Evolutionary conservation across 2,113 vertebrate species (phyloP), one percentile per base, ranked within the genome.

Genomic region (Stercorarius parasiticus): DNA sequence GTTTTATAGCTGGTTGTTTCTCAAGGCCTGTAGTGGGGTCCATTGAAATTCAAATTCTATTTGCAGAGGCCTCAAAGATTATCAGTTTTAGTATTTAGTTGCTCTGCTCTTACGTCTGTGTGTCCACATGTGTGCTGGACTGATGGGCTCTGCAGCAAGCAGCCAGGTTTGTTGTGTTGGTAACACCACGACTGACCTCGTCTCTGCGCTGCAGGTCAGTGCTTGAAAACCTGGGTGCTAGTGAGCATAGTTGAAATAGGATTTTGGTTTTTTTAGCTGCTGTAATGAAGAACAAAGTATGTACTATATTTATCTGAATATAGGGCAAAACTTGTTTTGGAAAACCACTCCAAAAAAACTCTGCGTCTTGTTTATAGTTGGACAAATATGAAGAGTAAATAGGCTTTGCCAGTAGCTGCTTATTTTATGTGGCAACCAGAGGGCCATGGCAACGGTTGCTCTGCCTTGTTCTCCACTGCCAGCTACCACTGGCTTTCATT

Each of bases 371-470:
- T 91, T 82, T 49, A 30, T 84, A 73, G 67, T 9, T 91, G 89
- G 86, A 38, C 83, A 91, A 83, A 70, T 76, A 38, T 0, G 9
- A 94, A 66, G 72, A 73, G 72, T 65, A 40, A 66, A 78, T 56
- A 56, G 55, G 52, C 80, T 86, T 84, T 93, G 87, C 90, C 92
- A 87, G 65, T 66, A 95, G 87, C 94, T 78, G 81, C 84, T 91
- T 49, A 3, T 78, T 90, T 78, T 25, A 18, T 77, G 58, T 93
- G 93, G 80, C 89, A 90, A 15, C n/a, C 42, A 11, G 79, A 71
- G 70, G 95, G 80, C 86, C n/a, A 8, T 90, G 86, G 93, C 67
- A 95, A 64, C 7, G 4, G 45, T 6, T 27, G 1, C 82, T 88
- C 15, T 89, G 96, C 93, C 72, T 69, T 84, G 20, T 58, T 49